A percentile compares a stretch with the other conserved stretches of the same genome.
phyloP scores from a whole-genome alignment of 2,113 vertebrate genomes.

The Amazona guildingii region DNA sequence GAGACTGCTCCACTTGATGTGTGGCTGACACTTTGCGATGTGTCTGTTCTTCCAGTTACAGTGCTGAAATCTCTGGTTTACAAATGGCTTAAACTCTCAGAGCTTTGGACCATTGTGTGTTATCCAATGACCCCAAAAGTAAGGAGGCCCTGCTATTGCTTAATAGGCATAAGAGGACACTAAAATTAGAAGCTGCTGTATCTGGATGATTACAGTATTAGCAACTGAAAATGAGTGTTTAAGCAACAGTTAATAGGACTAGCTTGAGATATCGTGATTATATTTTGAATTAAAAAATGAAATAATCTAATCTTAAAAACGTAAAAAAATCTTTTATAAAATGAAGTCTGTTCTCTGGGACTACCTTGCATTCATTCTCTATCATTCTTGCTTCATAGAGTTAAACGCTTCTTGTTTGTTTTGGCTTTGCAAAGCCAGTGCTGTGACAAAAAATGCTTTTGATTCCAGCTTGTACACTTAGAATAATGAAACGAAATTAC shows the following conservation, averaged over 20 bases:
- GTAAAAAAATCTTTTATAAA: background rate
- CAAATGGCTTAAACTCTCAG: background rate
- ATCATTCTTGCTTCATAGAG: background rate
- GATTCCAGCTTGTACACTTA: background rate
- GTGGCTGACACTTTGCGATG: background rate
- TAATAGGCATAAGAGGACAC: background rate
- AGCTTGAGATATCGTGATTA: background rate
- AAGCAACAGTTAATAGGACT: background rate
- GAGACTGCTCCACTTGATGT: background rate
- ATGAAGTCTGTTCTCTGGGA: background rate
- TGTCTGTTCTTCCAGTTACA: background rate
- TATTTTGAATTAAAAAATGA: background rate
- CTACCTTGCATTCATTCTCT: background rate
- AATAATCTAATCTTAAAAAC: background rate
- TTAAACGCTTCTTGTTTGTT: background rate
- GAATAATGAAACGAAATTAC: background rate
- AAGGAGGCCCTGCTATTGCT: background rate
- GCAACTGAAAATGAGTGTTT: background rate
- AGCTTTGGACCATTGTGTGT: rapidly evolving
- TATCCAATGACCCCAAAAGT: background rate
- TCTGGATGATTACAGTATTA: background rate
- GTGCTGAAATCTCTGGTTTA: background rate
- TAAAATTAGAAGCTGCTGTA: background rate
- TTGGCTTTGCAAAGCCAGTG: background rate
- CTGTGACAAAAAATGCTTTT: background rate